These are phyloP conservation scores for Philotrypesis tridentata DNA, from an alignment of 1,140 invertebrate species.

Conservation along the genomic window DNA sequence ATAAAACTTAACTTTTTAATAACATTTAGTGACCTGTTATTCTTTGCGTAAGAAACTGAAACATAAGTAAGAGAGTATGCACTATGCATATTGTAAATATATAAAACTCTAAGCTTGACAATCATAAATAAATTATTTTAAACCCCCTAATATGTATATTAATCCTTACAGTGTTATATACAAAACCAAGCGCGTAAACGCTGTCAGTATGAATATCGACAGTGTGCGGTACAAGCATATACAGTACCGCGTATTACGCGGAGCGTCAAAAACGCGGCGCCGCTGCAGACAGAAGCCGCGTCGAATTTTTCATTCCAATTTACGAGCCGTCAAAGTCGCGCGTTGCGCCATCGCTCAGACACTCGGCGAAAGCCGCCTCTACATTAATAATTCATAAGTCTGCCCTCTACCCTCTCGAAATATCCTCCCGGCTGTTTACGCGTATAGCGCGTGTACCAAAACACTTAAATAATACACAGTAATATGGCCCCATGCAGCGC, in stretches of 20 bases:
- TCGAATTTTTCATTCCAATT: conserved; percentile 69
- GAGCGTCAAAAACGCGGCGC: conserved; percentile 37
- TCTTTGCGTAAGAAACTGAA: too few relatives aligned
- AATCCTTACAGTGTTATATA: too few relatives aligned
- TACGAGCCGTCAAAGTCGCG: conserved; percentile 69
- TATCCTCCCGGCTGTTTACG: conserved; percentile 29
- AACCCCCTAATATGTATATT: too few relatives aligned
- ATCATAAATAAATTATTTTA: too few relatives aligned
- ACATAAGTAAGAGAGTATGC: too few relatives aligned
- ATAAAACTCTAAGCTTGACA: too few relatives aligned
- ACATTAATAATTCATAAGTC: conserved; percentile 71
- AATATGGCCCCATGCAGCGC: background rate
- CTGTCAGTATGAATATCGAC: conserved; percentile 5
- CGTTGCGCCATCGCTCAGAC: conserved; percentile 68
- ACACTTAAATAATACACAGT: conserved; percentile 17
- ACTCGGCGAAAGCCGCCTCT: conserved; percentile 64
- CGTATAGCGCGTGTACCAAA: conserved; percentile 2
- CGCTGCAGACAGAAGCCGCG: conserved; percentile 53
- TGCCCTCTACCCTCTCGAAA: background rate
- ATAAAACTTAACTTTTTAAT: too few relatives aligned
- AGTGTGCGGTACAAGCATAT: background rate
- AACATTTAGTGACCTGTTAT: too few relatives aligned
- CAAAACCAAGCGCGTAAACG: background rate
- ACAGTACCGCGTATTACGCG: conserved; percentile 9
- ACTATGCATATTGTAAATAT: too few relatives aligned